These are phyloP conservation scores for Aphodius granarius DNA, from an alignment of 2,888 invertebrate species.

Conservation along the genomic window DNA sequence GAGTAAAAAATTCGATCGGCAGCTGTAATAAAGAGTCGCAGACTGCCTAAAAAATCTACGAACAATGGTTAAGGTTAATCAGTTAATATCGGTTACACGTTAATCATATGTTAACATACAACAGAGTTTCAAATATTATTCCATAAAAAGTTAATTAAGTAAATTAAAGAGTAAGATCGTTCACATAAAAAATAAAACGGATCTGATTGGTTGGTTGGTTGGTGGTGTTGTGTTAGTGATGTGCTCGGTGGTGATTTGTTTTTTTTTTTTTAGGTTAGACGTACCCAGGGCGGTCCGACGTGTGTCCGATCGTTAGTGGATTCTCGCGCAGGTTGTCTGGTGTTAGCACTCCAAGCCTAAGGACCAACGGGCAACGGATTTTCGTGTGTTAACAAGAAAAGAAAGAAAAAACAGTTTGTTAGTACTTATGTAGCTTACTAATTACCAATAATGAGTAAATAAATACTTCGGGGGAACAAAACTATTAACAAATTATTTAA, in stretches of 20 bases:
- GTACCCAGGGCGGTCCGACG: conserved; percentile 50
- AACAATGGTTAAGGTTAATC: neutral
- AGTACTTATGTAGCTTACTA: conserved; percentile 42
- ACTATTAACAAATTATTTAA: neutral
- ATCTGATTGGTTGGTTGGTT: conserved; percentile 34
- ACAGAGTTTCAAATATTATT: neutral
- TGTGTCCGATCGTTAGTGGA: conserved; percentile 46
- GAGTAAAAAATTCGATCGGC: neutral
- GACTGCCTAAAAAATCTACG: neutral
- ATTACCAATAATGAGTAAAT: conserved; percentile 3
- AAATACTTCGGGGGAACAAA: neutral
- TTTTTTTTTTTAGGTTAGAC: conserved; percentile 47
- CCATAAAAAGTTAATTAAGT: conserved; percentile 17
- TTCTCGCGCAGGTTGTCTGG: conserved; percentile 49
- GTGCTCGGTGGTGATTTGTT: conserved; percentile 40
- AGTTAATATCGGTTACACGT: neutral
- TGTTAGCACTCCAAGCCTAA: conserved; percentile 79
- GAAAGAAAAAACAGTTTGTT: conserved; percentile 54
- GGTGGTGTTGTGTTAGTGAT: conserved; percentile 52
- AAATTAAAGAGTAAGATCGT: conserved; percentile 26
- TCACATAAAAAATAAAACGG: conserved; percentile 32
- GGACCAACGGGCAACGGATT: conserved; percentile 49
- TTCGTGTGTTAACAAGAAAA: conserved; percentile 55
- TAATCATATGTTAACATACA: conserved; percentile 15
- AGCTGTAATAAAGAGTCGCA: neutral